Percentiles rank a stretch among this genome's conserved stretches.
Conservation (phyloP, 2,797 vertebrate genomes). For the Enteromius fasciolatus region DNA sequence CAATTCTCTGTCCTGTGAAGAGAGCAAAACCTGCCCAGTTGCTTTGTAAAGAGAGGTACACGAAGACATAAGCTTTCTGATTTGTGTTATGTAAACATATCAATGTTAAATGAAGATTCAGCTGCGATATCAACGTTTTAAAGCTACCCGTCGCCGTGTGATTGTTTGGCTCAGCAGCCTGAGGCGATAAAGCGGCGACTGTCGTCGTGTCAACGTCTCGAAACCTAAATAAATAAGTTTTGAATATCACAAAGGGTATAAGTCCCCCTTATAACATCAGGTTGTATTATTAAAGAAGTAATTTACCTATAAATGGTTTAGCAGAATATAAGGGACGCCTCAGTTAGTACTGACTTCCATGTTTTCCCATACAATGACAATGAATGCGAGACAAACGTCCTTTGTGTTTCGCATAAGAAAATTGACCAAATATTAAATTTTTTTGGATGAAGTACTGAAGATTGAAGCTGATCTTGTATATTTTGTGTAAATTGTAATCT, state of each 20-base stretch:
- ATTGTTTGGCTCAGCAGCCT: background rate
- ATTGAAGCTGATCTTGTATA: background rate
- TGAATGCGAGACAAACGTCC: background rate
- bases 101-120: background rate
- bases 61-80: background rate
- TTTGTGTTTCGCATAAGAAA: background rate
- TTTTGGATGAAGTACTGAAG: background rate
- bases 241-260: background rate
- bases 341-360: background rate
- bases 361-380: background rate
- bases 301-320: background rate
- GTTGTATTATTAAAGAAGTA: background rate
- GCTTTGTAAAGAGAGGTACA: constrained; percentile 15
- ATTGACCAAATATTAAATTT: background rate
- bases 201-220: background rate
- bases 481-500: background rate
- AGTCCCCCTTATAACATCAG: background rate
- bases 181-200: background rate
- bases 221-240: background rate
- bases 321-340: background rate
- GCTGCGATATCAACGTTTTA: background rate
- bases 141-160: background rate
- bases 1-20: constrained; percentile 69
- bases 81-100: background rate
- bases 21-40: constrained; percentile 65